A percentile compares a stretch with the other conserved stretches of the same genome.
Conservation (phyloP, 2,888 invertebrate species). For the Drosophila borborema region DNA sequence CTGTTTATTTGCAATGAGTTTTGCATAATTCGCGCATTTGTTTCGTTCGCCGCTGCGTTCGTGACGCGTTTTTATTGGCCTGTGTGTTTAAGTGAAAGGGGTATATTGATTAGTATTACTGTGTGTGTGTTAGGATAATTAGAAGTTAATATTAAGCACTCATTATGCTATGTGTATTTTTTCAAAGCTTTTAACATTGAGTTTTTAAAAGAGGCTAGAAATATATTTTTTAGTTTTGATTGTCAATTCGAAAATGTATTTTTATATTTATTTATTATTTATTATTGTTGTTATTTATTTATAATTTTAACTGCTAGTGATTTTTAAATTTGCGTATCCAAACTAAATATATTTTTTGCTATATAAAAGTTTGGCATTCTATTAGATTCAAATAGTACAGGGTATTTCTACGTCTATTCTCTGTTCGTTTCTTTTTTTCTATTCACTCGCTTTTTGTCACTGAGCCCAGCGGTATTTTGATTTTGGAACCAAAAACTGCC, state of each 20-base stretch:
- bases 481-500: constrained; percentile 74
- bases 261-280: not conserved
- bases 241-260: not conserved
- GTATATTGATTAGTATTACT: not conserved
- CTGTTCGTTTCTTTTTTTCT: not conserved
- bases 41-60: constrained; percentile 57
- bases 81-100: not conserved
- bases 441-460: constrained; percentile 42
- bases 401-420: constrained; percentile 18
- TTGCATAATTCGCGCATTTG: constrained; percentile 81
- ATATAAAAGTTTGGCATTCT: not conserved
- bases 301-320: too few species aligned
- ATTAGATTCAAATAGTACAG: not conserved
- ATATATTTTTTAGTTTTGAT: not conserved
- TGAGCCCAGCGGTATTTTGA: constrained; percentile 68
- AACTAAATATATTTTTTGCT: not conserved
- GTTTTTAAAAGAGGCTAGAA: not conserved
- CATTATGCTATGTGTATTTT: not conserved
- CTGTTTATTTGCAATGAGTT: constrained; percentile 77
- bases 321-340: too few species aligned
- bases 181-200: too few species aligned
- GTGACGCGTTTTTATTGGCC: constrained; percentile 34
- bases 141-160: not conserved
- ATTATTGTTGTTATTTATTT: too few species aligned
- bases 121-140: not conserved